These are phyloP conservation scores for Charadrius vociferus DNA, from an alignment of 2,113 vertebrate genomes.

Conservation along the genomic window DNA sequence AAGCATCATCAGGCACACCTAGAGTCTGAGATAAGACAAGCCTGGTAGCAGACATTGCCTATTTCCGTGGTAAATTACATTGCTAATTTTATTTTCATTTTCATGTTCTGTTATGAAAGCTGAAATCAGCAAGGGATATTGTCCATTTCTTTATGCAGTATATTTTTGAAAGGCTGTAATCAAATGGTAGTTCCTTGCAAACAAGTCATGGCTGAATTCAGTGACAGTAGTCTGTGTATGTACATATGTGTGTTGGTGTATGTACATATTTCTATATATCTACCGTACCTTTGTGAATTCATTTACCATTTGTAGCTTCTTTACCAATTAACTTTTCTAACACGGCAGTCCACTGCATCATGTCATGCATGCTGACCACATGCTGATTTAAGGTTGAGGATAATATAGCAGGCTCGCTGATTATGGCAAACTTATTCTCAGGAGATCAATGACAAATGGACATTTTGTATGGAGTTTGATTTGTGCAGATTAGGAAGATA, in stretches of 20 bases:
- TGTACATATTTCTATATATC: not conserved
- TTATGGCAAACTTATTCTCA: not conserved
- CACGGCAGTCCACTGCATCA: not conserved
- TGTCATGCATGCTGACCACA: not conserved
- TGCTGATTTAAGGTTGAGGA: not conserved
- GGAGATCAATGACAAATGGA: not conserved
- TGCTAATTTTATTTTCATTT: not conserved
- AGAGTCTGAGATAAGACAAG: not conserved
- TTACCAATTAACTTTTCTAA: not conserved
- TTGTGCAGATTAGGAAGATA: not conserved
- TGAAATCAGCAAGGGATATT: not conserved
- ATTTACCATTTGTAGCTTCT: not conserved
- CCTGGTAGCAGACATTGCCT: not conserved
- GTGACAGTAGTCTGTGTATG: not conserved
- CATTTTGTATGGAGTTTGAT: not conserved
- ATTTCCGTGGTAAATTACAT: not conserved
- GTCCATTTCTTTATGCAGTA: not conserved
- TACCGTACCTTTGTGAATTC: not conserved
- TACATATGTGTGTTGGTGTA: not conserved
- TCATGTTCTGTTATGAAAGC: not conserved
- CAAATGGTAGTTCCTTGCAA: not conserved
- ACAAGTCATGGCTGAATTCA: not conserved
- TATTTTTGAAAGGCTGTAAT: not conserved
- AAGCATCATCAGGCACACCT: not conserved
- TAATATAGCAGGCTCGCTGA: not conserved